Percentiles rank a stretch among this genome's conserved stretches.
Evolutionary conservation across 2,888 invertebrate genomes (phyloP).

Genomic region (Allygus modestus): DNA sequence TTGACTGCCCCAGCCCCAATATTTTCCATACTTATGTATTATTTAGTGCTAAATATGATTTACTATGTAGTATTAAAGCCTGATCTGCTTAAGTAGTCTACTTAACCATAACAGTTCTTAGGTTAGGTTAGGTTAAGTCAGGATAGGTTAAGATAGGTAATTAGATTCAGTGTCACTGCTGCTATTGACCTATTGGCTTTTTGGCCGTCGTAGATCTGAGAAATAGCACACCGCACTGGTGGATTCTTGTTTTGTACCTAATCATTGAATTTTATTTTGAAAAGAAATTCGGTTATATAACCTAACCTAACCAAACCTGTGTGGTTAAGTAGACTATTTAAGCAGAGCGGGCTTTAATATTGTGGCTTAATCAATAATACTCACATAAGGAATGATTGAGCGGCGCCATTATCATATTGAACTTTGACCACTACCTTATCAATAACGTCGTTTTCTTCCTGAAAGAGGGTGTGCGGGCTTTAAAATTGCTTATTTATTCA

Average conservation of each 20-base stretch:
- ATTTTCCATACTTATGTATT: background rate
- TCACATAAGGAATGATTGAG: too few relatives aligned
- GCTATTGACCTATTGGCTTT: background rate
- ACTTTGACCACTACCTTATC: constrained; percentile 1
- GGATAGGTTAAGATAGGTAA: too few relatives aligned
- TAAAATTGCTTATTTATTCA: background rate
- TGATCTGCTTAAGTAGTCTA: background rate
- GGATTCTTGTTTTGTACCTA: too few relatives aligned
- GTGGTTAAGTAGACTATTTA: too few relatives aligned
- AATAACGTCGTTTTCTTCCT: background rate
- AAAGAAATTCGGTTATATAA: background rate
- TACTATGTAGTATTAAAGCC: background rate
- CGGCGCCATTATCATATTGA: background rate
- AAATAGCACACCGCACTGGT: constrained; percentile 9
- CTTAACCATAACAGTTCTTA: background rate
- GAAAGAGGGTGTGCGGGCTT: too few relatives aligned
- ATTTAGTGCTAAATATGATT: background rate
- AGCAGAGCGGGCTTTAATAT: too few relatives aligned
- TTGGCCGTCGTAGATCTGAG: background rate
- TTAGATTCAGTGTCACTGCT: background rate
- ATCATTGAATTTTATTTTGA: background rate
- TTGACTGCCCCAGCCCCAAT: too few relatives aligned
- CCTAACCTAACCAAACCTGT: too few relatives aligned
- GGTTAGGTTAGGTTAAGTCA: background rate
- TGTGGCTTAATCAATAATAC: too few relatives aligned